Evolutionary conservation across 2,113 vertebrate genomes (phyloP).

Genomic region (Hucho hucho): DNA sequence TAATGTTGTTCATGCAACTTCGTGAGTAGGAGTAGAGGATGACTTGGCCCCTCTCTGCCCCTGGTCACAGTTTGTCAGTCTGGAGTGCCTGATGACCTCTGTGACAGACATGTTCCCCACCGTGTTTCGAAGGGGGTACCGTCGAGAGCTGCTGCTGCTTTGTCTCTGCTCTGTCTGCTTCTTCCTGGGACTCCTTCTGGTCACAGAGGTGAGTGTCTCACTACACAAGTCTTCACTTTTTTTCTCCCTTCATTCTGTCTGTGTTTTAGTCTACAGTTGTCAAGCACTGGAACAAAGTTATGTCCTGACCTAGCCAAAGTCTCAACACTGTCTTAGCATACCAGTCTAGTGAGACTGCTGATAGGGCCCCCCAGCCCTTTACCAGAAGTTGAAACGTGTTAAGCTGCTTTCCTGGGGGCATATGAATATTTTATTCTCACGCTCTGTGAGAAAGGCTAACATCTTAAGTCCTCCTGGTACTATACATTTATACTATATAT

Average conservation of each 20-base stretch:
- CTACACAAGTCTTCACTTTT: not conserved
- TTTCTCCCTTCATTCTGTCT: too few species aligned
- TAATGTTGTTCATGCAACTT: not conserved
- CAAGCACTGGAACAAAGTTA: too few species aligned
- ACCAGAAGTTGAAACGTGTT: not conserved
- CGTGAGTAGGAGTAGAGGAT: too few species aligned
- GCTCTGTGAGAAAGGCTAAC: too few species aligned
- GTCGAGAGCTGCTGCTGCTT: slow-evolving; percentile 83
- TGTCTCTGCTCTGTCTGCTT: slow-evolving; percentile 76
- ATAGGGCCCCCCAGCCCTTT: not conserved
- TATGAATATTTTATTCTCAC: too few species aligned
- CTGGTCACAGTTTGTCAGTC: slow-evolving; percentile 82
- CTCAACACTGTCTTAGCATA: not conserved
- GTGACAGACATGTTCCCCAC: slow-evolving; percentile 83
- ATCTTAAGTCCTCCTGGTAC: too few species aligned
- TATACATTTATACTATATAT: too few species aligned
- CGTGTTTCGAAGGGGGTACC: slow-evolving; percentile 77
- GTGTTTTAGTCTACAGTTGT: too few species aligned
- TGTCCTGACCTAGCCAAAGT: not conserved
- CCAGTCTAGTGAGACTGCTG: slow-evolving; percentile 26
- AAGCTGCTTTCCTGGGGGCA: too few species aligned
- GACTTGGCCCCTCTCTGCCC: not conserved
- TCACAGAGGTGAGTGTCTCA: slow-evolving; percentile 79
- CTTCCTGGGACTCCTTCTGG: slow-evolving; percentile 82
- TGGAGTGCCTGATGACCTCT: slow-evolving; percentile 89